phyloP scores from a whole-genome alignment of 2,888 invertebrate species.

The Macaria liturata region DNA sequence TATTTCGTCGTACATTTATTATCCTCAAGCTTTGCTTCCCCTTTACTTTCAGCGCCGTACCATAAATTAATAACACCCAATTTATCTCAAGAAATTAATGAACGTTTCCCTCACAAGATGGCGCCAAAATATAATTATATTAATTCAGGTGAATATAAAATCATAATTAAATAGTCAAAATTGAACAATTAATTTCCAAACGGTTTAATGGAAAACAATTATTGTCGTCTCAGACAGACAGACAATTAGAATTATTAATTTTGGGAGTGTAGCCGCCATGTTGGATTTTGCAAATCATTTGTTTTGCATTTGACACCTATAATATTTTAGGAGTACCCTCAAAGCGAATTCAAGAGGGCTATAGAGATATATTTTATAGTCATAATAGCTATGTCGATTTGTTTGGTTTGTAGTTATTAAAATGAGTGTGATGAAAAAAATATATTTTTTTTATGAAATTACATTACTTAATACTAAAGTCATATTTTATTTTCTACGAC shows the following conservation, averaged over 20 bases:
- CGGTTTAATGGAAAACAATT: conserved; percentile 35
- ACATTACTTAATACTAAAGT: too few relatives aligned
- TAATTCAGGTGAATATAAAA: conserved; percentile 35
- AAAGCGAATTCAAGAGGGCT: too few relatives aligned
- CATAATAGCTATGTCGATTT: too few relatives aligned
- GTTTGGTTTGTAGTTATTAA: too few relatives aligned
- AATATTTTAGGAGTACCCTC: too few relatives aligned
- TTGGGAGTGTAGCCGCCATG: conserved; percentile 5
- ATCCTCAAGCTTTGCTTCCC: too few relatives aligned
- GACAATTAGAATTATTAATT: conserved; percentile 33
- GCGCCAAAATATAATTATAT: conserved; percentile 23
- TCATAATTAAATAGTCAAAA: conserved; percentile 33
- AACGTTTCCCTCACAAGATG: conserved; percentile 30
- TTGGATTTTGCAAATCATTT: conserved; percentile 1
- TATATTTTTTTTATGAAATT: too few relatives aligned
- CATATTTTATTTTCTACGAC: too few relatives aligned
- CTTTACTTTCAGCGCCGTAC: too few relatives aligned
- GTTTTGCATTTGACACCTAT: background rate
- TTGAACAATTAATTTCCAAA: conserved; percentile 33
- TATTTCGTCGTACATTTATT: too few relatives aligned
- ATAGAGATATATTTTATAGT: too few relatives aligned
- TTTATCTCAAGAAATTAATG: conserved; percentile 33
- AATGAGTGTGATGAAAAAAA: too few relatives aligned
- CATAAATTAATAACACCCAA: conserved; percentile 32
- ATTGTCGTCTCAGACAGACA: conserved; percentile 31